Conservation (phyloP, 2,888 invertebrate genomes). For the Oligia latruncula region DNA sequence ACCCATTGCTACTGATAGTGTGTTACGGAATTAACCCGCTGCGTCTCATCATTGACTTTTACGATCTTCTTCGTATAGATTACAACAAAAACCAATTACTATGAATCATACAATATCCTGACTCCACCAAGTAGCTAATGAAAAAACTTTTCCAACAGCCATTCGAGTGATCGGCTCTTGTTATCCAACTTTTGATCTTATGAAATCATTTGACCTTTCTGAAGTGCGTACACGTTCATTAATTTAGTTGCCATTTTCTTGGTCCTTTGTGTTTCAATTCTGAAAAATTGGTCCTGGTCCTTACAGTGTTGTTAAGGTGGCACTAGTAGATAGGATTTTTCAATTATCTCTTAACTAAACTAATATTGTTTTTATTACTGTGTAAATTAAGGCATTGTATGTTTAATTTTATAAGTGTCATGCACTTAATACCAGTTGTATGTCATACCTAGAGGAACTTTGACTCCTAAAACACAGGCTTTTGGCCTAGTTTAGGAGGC, state of each 20-base stretch:
- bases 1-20: no score
- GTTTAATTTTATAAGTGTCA: no score
- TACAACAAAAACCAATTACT: slow-evolving; percentile 66
- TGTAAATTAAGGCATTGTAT: no score
- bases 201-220: slow-evolving; percentile 61
- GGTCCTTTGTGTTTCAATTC: slow-evolving; percentile 31
- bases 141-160: slow-evolving; percentile 64
- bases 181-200: slow-evolving; percentile 62
- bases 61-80: slow-evolving; percentile 55
- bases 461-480: no score
- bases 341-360: no score
- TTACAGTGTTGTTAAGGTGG: background rate
- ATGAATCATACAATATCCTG: slow-evolving; percentile 67
- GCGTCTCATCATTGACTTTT: slow-evolving; percentile 45
- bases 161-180: slow-evolving; percentile 58
- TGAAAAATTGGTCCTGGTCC: slow-evolving; percentile 4
- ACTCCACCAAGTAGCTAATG: slow-evolving; percentile 65
- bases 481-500: no score
- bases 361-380: no score
- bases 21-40: no score
- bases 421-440: no score
- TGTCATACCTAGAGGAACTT: no score
- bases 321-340: no score
- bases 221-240: slow-evolving; percentile 46
- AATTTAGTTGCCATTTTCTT: slow-evolving; percentile 40